Base-by-base conservation (phyloP, 2,797 vertebrate species). In the Trachops cirrhosus region DNA sequence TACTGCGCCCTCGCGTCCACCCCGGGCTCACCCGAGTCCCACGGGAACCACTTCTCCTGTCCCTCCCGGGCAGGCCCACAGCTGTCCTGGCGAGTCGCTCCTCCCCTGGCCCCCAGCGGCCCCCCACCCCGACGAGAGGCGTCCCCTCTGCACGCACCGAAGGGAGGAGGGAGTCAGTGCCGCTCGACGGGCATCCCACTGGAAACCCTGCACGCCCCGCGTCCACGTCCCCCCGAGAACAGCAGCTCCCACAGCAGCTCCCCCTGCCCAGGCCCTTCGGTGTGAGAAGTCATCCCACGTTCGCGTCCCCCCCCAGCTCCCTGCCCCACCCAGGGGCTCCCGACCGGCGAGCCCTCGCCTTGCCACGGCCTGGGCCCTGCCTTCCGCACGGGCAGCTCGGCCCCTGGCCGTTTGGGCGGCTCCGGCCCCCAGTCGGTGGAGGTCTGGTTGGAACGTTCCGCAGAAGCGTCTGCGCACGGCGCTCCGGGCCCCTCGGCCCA, bases 1-100 rank as follows among this genome's bases (percentile, higher is more conserved):
- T 70, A 3, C 14, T 1, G 1, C 0, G 0, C 46, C 18, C 73
- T 10, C 9, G 1, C 0, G 0, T 29, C 54, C 18, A 21, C 24
- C 57, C 41, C 4, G 57, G 7, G 1, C 29, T n/a, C 67, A 6
- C 29, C 37, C 1, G 46, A 21, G 6, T 19, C 67, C 29, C 10
- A 1, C 9, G 9, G 4, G 10, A 22, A n/a, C 50, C 70, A 14
- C 34, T 15, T 21, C 9, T 1, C 24, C 41, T 5, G 22, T 54
- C 29, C 11, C n/a, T 46, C 39, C 14, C 1, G 2, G 2, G 24
- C 10, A 24, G 12, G 16, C 41, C 18, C 41, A 10, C 6, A 15
- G 12, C 14, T 29, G 39, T 24, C 12, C 48, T 26, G n/a, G 6
- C 32, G 2, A 34, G 54, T 10, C 9, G 62, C 32, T 21, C n/a